Base-by-base conservation (phyloP, 1,140 invertebrate species). In the Choristoneura fumiferana region DNA sequence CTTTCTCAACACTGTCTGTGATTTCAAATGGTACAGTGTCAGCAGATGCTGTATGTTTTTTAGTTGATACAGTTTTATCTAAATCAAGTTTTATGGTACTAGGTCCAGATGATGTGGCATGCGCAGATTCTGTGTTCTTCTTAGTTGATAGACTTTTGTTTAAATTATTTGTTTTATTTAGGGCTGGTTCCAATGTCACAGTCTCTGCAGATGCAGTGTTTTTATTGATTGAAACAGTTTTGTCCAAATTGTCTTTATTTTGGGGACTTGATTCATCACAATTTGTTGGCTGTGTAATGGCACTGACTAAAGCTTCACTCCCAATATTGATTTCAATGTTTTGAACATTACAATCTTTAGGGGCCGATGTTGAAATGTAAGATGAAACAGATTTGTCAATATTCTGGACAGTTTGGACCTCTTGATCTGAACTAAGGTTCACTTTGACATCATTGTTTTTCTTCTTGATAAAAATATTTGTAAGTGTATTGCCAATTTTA, bases 31-130 rank as follows among this genome's bases (percentile, higher is more conserved):
- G 69, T 33, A 59, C 74, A n/a, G 79, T 77, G 9, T 82, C 81
- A 38, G 85, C 82, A 56, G 81, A 86, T 4, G 72, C 76, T 54
- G 83, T 88, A 61, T 84, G 76, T 65, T 79, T 84, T 55, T 85
- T 84, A 2, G 57, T 63, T 34, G 73, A 79, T 14, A 54, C 12
- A 55, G 78, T 67, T 71, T 78, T 78, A 35, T 64, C 34, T 13
- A 12, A 12, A 49, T 49, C 22, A 33, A 12, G 5, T 13, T 49
- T 49, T 1, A 18, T 15, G 18, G 1, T 49, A 18, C 2, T 22
- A 13, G 17, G 8, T 5, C 17, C 22, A 8, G 18, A 14, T 49
- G 18, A 18, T 49, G 22, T 6, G 6, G 22, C 6, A 2, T 29
- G 2, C 22, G 2, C 2, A 29, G 22, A 29, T 3, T 29, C 22